A percentile compares a stretch with the other conserved stretches of the same genome.
These are phyloP conservation scores for Magallana ariakensis DNA, from an alignment of 1,140 invertebrate species.

Conservation along the genomic window DNA sequence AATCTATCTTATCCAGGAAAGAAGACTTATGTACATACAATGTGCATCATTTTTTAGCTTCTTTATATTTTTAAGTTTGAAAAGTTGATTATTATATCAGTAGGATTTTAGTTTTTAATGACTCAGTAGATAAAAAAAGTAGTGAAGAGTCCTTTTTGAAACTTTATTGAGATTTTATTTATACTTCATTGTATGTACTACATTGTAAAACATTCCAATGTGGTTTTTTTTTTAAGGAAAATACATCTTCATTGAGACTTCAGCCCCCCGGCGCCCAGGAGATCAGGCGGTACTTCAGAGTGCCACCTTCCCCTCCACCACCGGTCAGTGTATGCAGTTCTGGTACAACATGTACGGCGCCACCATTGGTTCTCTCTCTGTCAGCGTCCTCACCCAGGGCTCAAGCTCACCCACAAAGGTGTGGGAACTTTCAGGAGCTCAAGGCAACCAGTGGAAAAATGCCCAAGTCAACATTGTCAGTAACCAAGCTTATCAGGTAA, in stretches of 20 bases:
- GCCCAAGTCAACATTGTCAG: constrained; percentile 55
- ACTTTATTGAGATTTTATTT: too few species aligned
- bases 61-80: too few species aligned
- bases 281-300: constrained; percentile 72
- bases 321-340: constrained; percentile 66
- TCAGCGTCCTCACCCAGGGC: constrained; percentile 44
- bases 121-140: background rate
- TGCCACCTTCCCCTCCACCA: constrained; percentile 57
- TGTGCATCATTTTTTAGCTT: too few species aligned
- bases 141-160: too few species aligned
- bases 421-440: constrained; percentile 64
- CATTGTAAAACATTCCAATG: too few species aligned
- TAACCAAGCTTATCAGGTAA: constrained; percentile 56
- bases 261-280: constrained; percentile 64
- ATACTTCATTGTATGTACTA: too few species aligned
- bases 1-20: too few species aligned
- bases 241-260: constrained; percentile 75
- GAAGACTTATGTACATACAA: too few species aligned
- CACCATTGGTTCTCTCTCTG: constrained; percentile 66
- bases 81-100: too few species aligned
- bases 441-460: constrained; percentile 66
- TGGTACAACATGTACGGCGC: constrained; percentile 77
- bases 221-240: constrained; percentile 54
- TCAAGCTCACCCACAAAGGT: constrained; percentile 42
- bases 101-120: background rate